phyloP scores from a whole-genome alignment of 2,797 vertebrate genomes.

The Crocidura indochinensis region DNA sequence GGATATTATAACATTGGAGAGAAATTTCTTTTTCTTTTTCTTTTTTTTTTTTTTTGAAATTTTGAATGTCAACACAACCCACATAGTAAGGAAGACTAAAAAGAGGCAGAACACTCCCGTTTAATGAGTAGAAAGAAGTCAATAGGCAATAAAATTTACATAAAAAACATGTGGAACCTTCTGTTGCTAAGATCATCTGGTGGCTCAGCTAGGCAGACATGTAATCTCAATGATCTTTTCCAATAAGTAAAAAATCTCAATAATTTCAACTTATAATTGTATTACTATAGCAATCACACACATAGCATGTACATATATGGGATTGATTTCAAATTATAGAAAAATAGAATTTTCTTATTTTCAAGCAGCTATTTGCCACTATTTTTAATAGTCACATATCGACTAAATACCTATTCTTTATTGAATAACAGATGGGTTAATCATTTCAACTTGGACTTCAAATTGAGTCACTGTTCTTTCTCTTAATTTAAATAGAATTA shows the following conservation, averaged over 20 bases:
- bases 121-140: neutral
- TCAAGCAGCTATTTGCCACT: constrained; percentile 7
- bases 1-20: constrained; percentile 46
- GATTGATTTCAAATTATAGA: constrained; percentile 1
- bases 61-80: neutral
- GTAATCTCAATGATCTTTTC: neutral
- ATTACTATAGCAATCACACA: neutral
- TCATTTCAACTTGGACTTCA: constrained; percentile 39
- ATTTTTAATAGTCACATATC: neutral
- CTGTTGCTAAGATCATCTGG: neutral
- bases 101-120: neutral
- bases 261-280: constrained; percentile 8
- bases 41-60: neutral
- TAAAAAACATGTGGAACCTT: neutral
- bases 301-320: no score
- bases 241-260: neutral
- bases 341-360: constrained; percentile 51
- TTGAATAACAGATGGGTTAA: constrained; percentile 19
- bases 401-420: constrained; percentile 34
- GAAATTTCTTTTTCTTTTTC: constrained; percentile 50
- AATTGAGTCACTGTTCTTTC: constrained; percentile 16
- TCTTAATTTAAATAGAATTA: constrained; percentile 39
- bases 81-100: neutral
- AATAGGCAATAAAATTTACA: neutral
- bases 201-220: neutral